Base-by-base conservation (phyloP, 2,888 invertebrate species). In the Leptinotarsa rubiginosa region DNA sequence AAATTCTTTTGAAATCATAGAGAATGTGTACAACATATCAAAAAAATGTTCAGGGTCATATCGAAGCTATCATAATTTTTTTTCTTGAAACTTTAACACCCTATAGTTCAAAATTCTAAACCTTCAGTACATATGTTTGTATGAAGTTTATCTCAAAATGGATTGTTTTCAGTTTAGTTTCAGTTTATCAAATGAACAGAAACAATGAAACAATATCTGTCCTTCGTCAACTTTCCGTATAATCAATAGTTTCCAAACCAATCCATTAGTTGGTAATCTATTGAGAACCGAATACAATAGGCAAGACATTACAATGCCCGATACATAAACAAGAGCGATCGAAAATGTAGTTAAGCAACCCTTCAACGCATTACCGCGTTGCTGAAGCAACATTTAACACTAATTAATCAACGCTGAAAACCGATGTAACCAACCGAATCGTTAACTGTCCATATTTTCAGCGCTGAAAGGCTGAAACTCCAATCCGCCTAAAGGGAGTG, bases 361-460 rank as follows among this genome's bases (percentile, higher is more conserved):
- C 16, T 22, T 56, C 13, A 18, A 22, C 56, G 12, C 56, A 12
- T 10, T 18, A 56, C 56, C 56, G 20, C 56, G 22, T 13, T 56
- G 22, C 22, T 25, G 22, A 56, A 22, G 56, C 22, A 56, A 22
- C 22, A 22, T 56, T 56, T 22, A 41, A 56, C 56, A 56, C 22
- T 56, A 56, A 56, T 56, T 56, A 56, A 56, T 56, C 56, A 56
- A 56, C 56, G 56, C 22, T 20, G 56, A 25, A 56, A 20, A 20
- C 20, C 54, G 13, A 12, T 13, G 22, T 56, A 56, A 22, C 56
- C 13, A 20, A 15, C 13, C 4, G 22, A 22, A 56, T 56, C 56
- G 25, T 56, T 22, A 56, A 56, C 56, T 56, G 56, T 56, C 56
- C 56, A 56, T 56, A 56, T 56, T 56, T 56, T 56, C 22, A 22